phyloP scores from a whole-genome alignment of 2,888 invertebrate genomes.

The Pseudococcus viburni region DNA sequence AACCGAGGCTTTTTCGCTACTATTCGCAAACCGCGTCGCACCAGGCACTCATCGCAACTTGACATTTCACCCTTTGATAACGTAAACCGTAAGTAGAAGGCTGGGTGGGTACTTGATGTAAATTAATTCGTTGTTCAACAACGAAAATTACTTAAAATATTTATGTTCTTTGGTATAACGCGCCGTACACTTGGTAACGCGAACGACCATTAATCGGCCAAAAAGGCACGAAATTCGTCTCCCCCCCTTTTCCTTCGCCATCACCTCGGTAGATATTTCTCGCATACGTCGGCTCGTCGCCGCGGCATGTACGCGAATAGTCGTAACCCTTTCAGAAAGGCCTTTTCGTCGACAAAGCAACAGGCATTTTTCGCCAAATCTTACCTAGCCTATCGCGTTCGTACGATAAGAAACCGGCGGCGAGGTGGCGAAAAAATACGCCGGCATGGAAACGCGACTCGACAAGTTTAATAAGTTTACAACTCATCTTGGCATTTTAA shows the following conservation, averaged over 20 bases:
- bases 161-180: not conserved
- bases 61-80: not conserved
- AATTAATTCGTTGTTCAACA: constrained; percentile 17
- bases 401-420: not conserved
- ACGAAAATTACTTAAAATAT: constrained; percentile 11
- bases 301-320: too few relatives aligned
- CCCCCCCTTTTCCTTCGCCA: not conserved
- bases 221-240: not conserved
- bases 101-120: not conserved
- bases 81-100: not conserved
- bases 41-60: not conserved
- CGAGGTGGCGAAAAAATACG: not conserved
- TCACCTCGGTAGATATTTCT: not conserved
- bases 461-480: constrained; percentile 44
- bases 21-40: not conserved
- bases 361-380: constrained; percentile 14
- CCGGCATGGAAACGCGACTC: not conserved
- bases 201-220: not conserved
- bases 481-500: constrained; percentile 46
- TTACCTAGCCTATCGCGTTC: not conserved
- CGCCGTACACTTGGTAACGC: not conserved
- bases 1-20: not conserved
- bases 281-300: not conserved
- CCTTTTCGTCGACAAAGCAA: not conserved
- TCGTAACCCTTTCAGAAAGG: not conserved